Percentiles rank a stretch among this genome's conserved stretches.
Conservation (phyloP, 2,888 invertebrate genomes). For the Gibbula magus region DNA sequence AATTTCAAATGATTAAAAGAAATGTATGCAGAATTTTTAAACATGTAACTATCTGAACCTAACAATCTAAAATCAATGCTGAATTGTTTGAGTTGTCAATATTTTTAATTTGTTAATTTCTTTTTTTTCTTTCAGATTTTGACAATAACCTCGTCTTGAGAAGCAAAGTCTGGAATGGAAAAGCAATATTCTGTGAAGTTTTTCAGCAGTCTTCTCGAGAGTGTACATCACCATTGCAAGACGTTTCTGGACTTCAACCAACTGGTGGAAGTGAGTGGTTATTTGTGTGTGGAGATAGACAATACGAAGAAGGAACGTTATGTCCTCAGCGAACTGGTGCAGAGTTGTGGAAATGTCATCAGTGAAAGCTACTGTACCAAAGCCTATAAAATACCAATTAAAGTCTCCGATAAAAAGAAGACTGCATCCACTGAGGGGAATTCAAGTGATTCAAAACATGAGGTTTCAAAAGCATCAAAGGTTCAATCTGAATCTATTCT, state of each 20-base stretch:
- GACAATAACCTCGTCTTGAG: not conserved
- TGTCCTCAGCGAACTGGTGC: conserved; percentile 7
- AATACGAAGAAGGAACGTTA: conserved; percentile 15
- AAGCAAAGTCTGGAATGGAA: not conserved
- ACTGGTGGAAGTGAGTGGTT: conserved; percentile 7
- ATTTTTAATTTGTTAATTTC: not conserved
- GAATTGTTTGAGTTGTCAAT: too few relatives aligned
- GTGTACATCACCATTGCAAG: not conserved
- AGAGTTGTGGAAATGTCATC: conserved; percentile 22
- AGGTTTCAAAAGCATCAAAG: too few relatives aligned
- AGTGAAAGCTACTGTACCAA: conserved; percentile 18
- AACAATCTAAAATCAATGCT: too few relatives aligned
- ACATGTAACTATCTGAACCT: too few relatives aligned
- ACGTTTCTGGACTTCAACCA: not conserved
- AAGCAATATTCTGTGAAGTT: conserved; percentile 12
- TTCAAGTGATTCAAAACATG: too few relatives aligned
- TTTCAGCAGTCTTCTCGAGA: not conserved
- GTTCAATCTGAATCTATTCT: too few relatives aligned
- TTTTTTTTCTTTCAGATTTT: not conserved
- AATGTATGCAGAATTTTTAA: too few relatives aligned
- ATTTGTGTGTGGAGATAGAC: conserved; percentile 15
- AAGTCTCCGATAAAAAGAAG: too few relatives aligned
- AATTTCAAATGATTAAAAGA: too few relatives aligned
- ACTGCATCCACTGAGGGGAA: too few relatives aligned
- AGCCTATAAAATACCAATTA: not conserved